Evolutionary conservation across 2,797 vertebrate genomes (phyloP).

Genomic region (Hafferia zeledoni): DNA sequence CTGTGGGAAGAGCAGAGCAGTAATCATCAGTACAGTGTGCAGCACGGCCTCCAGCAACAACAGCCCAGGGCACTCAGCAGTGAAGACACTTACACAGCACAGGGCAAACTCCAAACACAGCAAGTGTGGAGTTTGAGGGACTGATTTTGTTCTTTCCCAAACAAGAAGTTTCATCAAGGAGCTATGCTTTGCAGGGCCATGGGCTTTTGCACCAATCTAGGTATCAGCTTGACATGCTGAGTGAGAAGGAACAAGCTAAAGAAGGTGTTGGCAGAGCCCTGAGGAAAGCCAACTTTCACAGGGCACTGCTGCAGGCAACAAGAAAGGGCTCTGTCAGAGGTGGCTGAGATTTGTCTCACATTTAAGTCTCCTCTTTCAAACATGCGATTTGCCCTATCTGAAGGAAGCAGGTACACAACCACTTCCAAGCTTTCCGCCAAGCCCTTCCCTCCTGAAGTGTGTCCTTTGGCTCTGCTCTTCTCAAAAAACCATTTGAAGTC

Average conservation of each 20-base stretch:
- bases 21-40: not conserved
- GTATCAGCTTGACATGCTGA: not conserved
- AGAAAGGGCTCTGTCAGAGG: not conserved
- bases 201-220: not conserved
- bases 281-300: not conserved
- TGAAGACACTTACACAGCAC: not conserved
- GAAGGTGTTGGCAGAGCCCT: not conserved
- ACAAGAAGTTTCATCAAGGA: not conserved
- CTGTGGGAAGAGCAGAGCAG: conserved; percentile 12
- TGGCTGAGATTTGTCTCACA: not conserved
- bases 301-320: not conserved
- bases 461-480: not conserved
- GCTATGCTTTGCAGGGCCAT: not conserved
- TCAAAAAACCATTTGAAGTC: not conserved
- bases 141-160: not conserved
- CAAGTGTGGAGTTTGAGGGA: not conserved
- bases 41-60: not conserved
- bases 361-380: not conserved
- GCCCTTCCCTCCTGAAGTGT: not conserved
- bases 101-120: not conserved
- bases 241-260: not conserved
- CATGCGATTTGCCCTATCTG: accelerated
- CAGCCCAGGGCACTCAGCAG: not conserved
- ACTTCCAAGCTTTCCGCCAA: not conserved
- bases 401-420: not conserved